Evolutionary conservation across 35 echinoderm and acorn worm genomes (phyloP), one percentile per base, ranked within the genome.

Genomic region (Heliocidaris tuberculata): DNA sequence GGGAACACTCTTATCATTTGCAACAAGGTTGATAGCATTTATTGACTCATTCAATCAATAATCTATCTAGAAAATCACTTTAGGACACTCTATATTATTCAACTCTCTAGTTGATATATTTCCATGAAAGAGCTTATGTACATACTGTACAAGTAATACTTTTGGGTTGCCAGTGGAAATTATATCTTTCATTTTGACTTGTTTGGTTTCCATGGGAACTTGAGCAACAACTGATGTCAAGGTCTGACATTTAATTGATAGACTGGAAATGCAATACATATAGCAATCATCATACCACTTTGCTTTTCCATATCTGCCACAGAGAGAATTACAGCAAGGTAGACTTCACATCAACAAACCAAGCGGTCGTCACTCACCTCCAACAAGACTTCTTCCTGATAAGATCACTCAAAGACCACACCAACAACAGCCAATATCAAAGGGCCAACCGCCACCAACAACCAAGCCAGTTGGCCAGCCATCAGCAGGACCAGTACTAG

Each of bases 321-420:
- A 93, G 91, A 93, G 91, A 52, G 91, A 93, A 59, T 6, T 93
- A 17, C 91, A 48, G 4, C 91, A 93, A 30, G 91, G 91, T 56
- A 93, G 88, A 48, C 49, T 90, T 27, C 47, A 59, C 15, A 7
- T 89, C 11, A 17, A 30, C 49, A 92, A 86, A 86, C 86, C 90
- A 32, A 49, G 17, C 85, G 88, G 89, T 24, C 90, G 78, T 78
- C 94, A 91, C 30, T 94, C 85, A 71, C 92, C 94, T 85, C 96
- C 94, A 32, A 93, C 92, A 21, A 95, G 48, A 78, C 94, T 97
- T 32, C 60, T 86, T 49, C 85, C 96, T 13, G 96, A 95, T 3
- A 96, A 96, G 31, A 31, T 27, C 30, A 27, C 31, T 19, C 93
- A 94, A 59, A 47, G 32, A 93, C 48, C 93, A 32, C 92, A 61